Base-by-base conservation (phyloP, 2,888 invertebrate genomes). In the Epiblema foenella region DNA sequence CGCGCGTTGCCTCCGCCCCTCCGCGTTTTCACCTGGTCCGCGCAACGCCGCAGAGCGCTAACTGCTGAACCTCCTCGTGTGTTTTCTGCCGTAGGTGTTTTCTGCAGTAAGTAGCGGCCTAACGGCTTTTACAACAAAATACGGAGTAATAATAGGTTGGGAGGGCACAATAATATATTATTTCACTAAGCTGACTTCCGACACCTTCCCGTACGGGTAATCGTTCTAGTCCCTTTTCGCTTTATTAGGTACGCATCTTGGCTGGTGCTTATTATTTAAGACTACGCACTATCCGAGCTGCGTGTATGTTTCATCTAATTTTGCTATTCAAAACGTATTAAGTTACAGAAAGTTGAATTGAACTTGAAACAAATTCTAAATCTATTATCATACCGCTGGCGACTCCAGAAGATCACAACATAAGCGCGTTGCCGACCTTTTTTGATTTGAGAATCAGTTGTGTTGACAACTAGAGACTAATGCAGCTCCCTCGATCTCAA, bases 161-260 rank as follows among this genome's bases (percentile, higher is more conserved):
- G 59, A 42, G 59, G 59, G 59, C 20, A 20, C 42, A 12, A 59
- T 59, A n/a, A n/a, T n/a, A n/a, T n/a, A n/a, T n/a, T n/a, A 59
- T 59, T 42, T 59, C 59, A 59, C 59, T 39, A 42, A 20, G 42
- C 17, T 49, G 51, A 63, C 37, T 63, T 51, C 33, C 46, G 15
- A 59, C 39, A 59, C 18, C 57, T 58, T 39, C 9, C 18, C 29
- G n/a, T 56, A 29, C 8, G 15, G 8, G 8, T 18, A 29, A 15
- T 20, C 20, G 54, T 8, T 12, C 24, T 54, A 54, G 15, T 24
- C 54, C 54, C 15, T 15, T 20, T 24, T 24, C 24, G 54, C 24
- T 54, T n/a, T 24, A 54, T 20, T 15, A 54, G 24, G 7, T 24
- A 18, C 46, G 8, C n/a, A 46, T 46, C 46, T 46, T 46, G n/a